A percentile compares a stretch with the other conserved stretches of the same genome.
Conservation (phyloP, 2,797 vertebrate genomes). For the Sphenopsis melanotis region DNA sequence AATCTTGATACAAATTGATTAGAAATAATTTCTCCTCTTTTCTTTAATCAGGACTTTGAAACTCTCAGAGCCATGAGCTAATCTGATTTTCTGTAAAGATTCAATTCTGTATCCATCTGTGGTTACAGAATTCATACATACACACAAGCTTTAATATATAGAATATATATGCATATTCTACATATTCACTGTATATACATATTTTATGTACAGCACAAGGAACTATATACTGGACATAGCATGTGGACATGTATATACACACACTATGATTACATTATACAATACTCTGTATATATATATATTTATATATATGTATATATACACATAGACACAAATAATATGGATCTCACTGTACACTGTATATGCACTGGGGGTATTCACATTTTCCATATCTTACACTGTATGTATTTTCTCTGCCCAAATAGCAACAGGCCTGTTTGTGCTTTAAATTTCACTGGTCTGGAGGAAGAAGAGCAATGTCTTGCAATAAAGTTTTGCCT, state of each 20-base stretch:
- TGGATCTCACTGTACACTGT: slow-evolving; percentile 23
- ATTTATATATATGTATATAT: neutral
- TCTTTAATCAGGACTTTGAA: slow-evolving; percentile 22
- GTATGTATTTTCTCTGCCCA: neutral
- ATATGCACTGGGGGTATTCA: slow-evolving; percentile 22
- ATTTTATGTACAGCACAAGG: slow-evolving; percentile 43
- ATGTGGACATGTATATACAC: slow-evolving; percentile 33
- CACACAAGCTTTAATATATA: neutral
- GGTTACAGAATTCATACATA: neutral
- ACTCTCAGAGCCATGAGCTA: neutral
- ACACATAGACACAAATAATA: neutral
- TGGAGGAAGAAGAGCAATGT: neutral
- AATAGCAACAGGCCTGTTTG: neutral
- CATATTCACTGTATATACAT: slow-evolving; percentile 46
- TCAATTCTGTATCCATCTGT: neutral
- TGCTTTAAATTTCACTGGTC: slow-evolving; percentile 30
- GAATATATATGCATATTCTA: slow-evolving; percentile 48
- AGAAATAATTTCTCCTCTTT: neutral
- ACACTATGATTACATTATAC: slow-evolving; percentile 40
- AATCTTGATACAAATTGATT: neutral
- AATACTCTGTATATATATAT: slow-evolving; percentile 28
- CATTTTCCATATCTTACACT: neutral
- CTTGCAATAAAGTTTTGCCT: neutral
- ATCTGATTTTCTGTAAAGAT: neutral
- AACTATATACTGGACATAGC: neutral